phyloP scores from a whole-genome alignment of 1,140 invertebrate genomes.

The Drosophila ogumai region DNA sequence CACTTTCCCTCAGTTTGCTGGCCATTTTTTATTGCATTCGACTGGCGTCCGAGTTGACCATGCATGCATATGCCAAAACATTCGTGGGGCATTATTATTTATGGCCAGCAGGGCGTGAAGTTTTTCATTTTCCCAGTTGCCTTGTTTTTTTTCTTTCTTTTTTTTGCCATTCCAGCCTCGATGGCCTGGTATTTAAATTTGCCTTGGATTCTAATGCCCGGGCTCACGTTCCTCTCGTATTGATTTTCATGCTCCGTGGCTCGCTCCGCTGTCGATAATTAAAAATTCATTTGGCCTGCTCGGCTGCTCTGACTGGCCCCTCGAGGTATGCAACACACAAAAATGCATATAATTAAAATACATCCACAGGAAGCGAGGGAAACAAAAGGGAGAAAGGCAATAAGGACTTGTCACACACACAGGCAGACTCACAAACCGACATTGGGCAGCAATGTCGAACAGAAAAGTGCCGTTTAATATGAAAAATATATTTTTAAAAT shows the following conservation, averaged over 20 bases:
- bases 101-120: conserved; percentile 50
- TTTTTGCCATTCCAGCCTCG: conserved; percentile 3
- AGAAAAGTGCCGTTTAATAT: background rate
- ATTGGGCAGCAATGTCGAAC: conserved; percentile 37
- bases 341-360: conserved; percentile 81
- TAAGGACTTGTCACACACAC: conserved; percentile 4
- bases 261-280: conserved; percentile 62
- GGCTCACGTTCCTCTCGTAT: conserved; percentile 34
- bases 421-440: conserved; percentile 10
- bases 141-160: background rate
- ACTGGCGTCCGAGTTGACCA: conserved; percentile 26
- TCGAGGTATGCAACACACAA: conserved; percentile 69
- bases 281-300: conserved; percentile 75
- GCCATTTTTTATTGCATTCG: conserved; percentile 44
- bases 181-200: conserved; percentile 22
- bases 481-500: background rate
- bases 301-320: conserved; percentile 28
- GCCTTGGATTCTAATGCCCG: conserved; percentile 49
- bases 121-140: conserved; percentile 30
- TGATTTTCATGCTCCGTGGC: conserved; percentile 60
- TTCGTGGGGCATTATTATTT: conserved; percentile 51
- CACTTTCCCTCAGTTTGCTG: background rate
- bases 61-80: conserved; percentile 30
- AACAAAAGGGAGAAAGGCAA: conserved; percentile 8
- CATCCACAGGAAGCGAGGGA: conserved; percentile 24